Percentiles rank a stretch among this genome's conserved stretches.
These are phyloP conservation scores for Galago senegalensis DNA, from an alignment of 2,797 vertebrate genomes.

Conservation along the genomic window DNA sequence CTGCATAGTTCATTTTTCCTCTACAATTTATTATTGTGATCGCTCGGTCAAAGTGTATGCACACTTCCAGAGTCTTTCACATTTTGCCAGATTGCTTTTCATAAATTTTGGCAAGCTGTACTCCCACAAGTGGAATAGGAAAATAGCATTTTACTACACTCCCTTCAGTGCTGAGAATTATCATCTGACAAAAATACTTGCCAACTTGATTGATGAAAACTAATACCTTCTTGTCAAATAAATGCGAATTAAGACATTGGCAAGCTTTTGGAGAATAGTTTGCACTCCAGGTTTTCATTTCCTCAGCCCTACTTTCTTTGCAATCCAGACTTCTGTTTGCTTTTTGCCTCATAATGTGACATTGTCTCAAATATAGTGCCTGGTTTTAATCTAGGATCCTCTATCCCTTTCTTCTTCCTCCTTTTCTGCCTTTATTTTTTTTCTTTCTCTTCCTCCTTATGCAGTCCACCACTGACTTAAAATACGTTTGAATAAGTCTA, in stretches of 20 bases:
- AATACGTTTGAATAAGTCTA: constrained; percentile 11
- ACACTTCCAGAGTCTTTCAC: constrained; percentile 32
- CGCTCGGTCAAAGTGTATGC: not conserved
- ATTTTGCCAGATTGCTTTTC: constrained; percentile 41
- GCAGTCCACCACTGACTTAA: not conserved
- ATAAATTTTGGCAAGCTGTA: constrained; percentile 40
- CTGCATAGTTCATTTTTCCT: not conserved
- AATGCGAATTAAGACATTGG: not conserved
- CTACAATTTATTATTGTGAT: constrained; percentile 26
- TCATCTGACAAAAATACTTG: constrained; percentile 51
- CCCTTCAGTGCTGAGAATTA: constrained; percentile 42
- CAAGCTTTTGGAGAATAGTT: not conserved
- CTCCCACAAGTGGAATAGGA: not conserved
- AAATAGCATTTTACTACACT: not conserved
- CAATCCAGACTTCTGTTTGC: not conserved
- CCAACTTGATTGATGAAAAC: constrained; percentile 42
- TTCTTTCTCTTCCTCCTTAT: not conserved
- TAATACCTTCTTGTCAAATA: constrained; percentile 32
- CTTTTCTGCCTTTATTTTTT: not conserved
- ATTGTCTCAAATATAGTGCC: not conserved
- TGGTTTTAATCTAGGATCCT: not conserved
- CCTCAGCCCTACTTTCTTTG: not conserved
- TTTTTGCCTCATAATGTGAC: not conserved
- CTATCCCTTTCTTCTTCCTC: not conserved
- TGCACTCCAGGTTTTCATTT: not conserved